A percentile compares a stretch with the other conserved stretches of the same genome.
Conservation (phyloP, 2,888 invertebrate species). For the Blera fallax region DNA sequence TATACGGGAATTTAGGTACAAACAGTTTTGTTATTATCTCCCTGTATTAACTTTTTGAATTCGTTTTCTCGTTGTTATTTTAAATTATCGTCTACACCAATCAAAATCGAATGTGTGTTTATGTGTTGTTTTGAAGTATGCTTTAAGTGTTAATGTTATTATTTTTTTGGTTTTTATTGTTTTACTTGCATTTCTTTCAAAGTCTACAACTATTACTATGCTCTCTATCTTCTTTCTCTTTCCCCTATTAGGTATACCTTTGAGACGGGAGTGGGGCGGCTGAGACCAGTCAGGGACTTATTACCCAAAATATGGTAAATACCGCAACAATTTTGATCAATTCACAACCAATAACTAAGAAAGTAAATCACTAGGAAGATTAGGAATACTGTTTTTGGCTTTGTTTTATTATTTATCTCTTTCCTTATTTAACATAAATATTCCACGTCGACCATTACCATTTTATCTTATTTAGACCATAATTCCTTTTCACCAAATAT, state of each 20-base stretch:
- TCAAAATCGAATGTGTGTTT: background rate
- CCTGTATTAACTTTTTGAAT: background rate
- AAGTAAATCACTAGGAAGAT: slow-evolving; percentile 57
- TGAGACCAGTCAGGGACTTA: slow-evolving; percentile 83
- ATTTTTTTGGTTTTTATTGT: slow-evolving; percentile 67
- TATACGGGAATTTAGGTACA: too few species aligned
- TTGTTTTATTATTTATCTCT: slow-evolving; percentile 41
- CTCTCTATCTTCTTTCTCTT: slow-evolving; percentile 77
- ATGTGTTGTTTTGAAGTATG: background rate
- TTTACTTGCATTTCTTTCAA: slow-evolving; percentile 26
- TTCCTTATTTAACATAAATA: slow-evolving; percentile 4
- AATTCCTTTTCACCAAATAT: slow-evolving; percentile 1
- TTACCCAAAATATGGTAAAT: slow-evolving; percentile 83
- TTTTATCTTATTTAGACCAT: slow-evolving; percentile 13
- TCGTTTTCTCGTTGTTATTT: background rate
- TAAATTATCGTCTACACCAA: background rate
- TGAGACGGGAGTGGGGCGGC: slow-evolving; percentile 83
- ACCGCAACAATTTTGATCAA: slow-evolving; percentile 75
- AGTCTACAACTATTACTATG: slow-evolving; percentile 73
- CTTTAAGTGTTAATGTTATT: slow-evolving; percentile 6
- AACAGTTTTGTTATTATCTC: too few species aligned
- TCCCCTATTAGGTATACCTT: slow-evolving; percentile 82
- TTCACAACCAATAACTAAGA: slow-evolving; percentile 57
- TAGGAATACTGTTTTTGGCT: slow-evolving; percentile 45
- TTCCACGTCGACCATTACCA: slow-evolving; percentile 5